These are phyloP conservation scores for Lysandra bellargus DNA, from an alignment of 2,888 invertebrate species.

Conservation along the genomic window DNA sequence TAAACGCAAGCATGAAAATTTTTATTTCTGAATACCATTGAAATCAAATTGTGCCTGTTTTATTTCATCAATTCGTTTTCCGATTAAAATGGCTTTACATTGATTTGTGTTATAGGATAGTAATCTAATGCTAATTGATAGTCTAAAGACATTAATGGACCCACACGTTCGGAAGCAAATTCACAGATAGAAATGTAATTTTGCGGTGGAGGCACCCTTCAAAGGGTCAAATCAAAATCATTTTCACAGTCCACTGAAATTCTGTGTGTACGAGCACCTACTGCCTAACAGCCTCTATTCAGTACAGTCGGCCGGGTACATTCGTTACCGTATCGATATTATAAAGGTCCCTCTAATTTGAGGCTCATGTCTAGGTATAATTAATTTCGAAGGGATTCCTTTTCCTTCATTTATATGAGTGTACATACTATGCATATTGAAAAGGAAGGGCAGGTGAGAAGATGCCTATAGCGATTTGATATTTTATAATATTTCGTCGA, in stretches of 20 bases:
- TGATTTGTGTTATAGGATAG: conserved; percentile 17
- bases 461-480: not conserved
- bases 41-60: not conserved
- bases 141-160: conserved; percentile 38
- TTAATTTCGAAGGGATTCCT: not conserved
- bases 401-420: not conserved
- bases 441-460: not conserved
- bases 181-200: conserved; percentile 77
- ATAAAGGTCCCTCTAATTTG: conserved; percentile 18
- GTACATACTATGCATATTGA: too few relatives aligned
- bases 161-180: conserved; percentile 56
- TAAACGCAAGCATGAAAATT: too few relatives aligned
- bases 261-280: conserved; percentile 53
- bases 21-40: too few relatives aligned
- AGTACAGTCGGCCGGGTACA: conserved; percentile 27
- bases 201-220: conserved; percentile 74
- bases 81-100: conserved; percentile 7
- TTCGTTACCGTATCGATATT: conserved; percentile 9
- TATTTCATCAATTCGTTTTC: not conserved
- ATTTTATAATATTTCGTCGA: too few relatives aligned
- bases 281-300: conserved; percentile 39
- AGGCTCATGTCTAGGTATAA: not conserved
- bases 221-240: conserved; percentile 81
- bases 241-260: conserved; percentile 78
- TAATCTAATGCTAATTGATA: conserved; percentile 37